Base-by-base conservation (phyloP, 2,888 invertebrate species). In the Agrilus cyanescens region DNA sequence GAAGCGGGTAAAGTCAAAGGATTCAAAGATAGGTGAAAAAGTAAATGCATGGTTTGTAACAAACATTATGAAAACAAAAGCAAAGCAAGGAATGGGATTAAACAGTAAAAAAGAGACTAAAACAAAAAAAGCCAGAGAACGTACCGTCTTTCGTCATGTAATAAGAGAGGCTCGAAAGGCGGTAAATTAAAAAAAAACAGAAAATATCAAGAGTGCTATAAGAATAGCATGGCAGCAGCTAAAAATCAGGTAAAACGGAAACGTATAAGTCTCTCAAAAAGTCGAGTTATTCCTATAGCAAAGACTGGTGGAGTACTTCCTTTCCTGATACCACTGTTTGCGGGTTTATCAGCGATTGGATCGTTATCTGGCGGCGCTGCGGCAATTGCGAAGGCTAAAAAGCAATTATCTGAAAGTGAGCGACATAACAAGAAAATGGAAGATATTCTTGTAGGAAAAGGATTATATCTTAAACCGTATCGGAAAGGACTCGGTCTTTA, bases 381-480 rank as follows among this genome's bases (percentile, higher is more conserved):
- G 8, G 58, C 55, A 37, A 54, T 65, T 29, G 55, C 57, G 2
- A 63, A 62, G 33, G 62, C 61, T 14, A 51, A 54, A 50, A 51
- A 57, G 47, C 49, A 55, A 46, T 45, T 61, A 33, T 32, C 50
- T 18, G 61, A 66, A 50, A 52, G 44, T 40, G 44, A 55, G 42
- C 53, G 61, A 10, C 63, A 63, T 47, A 65, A 65, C 46, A 46
- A 53, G 52, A 48, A 50, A 10, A 62, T 65, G 59, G 63, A 65
- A 53, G 57, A 60, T 10, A 50, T 63, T 12, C 59, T 59, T 12
- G 43, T 38, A 31, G 5, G 32, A 10, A 4, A 14, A 30, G 49
- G 50, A 6, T n/a, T 54, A 18, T 49, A 50, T 40, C 32, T 50
- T 25, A 48, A 52, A 49, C 45, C 50, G 6, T 46, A 47, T 25